Conservation (phyloP, 2,113 vertebrate genomes). For the Microtus richardsoni region DNA sequence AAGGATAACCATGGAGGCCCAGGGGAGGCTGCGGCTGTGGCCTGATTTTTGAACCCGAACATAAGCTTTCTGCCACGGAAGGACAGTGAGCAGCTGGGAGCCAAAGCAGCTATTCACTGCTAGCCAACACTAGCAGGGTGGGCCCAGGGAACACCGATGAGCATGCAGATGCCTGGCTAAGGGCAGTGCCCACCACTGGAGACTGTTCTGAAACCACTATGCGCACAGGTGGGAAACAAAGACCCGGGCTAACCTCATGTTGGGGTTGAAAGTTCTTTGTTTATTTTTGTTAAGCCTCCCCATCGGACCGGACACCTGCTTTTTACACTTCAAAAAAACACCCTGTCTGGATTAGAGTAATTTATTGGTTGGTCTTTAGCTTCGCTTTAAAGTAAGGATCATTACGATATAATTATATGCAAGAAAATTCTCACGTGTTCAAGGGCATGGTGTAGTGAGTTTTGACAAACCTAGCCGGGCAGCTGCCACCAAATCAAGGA, state of each 20-base stretch:
- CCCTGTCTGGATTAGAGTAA: neutral
- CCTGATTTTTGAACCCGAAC: neutral
- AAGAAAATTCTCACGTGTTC: neutral
- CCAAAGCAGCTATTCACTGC: neutral
- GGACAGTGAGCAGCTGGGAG: neutral
- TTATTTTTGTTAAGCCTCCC: neutral
- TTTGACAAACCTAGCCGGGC: neutral
- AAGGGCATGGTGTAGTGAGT: neutral
- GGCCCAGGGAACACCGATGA: neutral
- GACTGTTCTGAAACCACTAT: neutral
- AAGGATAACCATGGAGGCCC: constrained; percentile 54
- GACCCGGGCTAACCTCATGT: neutral
- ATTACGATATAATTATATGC: neutral
- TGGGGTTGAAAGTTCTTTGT: neutral
- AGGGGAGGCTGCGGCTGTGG: neutral
- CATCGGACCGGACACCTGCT: neutral
- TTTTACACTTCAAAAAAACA: neutral
- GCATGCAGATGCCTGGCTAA: neutral
- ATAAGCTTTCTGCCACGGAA: neutral
- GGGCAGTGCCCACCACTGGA: neutral
- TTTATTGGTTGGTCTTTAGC: neutral
- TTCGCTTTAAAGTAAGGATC: neutral
- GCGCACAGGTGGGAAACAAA: fast-evolving
- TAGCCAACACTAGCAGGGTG: neutral
- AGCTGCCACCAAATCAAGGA: neutral